Evolutionary conservation across 2,113 vertebrate genomes (phyloP).

Genomic region (Mustela nigripes): DNA sequence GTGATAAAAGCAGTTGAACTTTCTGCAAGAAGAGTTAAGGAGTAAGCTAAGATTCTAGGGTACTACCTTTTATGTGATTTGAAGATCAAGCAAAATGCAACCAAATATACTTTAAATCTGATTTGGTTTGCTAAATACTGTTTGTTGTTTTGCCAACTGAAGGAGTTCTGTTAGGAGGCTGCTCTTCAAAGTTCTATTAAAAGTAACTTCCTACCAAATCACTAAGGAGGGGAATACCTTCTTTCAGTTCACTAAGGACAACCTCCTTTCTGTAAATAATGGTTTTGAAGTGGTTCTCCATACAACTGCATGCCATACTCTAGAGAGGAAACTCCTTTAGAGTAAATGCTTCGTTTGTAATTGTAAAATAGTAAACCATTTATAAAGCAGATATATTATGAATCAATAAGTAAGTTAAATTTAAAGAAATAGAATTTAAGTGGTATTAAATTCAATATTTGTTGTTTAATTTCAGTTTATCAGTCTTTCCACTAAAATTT

Average conservation of each 20-base stretch:
- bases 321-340: slow-evolving; percentile 54
- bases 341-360: slow-evolving; percentile 52
- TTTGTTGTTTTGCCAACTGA: slow-evolving; percentile 41
- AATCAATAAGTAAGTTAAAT: slow-evolving; percentile 72
- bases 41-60: slow-evolving; percentile 68
- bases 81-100: slow-evolving; percentile 73
- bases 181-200: slow-evolving; percentile 59
- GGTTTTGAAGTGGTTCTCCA: slow-evolving; percentile 56
- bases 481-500: slow-evolving; percentile 73
- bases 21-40: slow-evolving; percentile 46
- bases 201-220: slow-evolving; percentile 41
- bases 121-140: slow-evolving; percentile 64
- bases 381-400: slow-evolving; percentile 50
- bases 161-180: slow-evolving; percentile 53
- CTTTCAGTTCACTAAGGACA: slow-evolving; percentile 60
- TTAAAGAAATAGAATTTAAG: slow-evolving; percentile 74
- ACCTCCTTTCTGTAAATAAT: slow-evolving; percentile 32
- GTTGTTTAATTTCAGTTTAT: slow-evolving; percentile 79
- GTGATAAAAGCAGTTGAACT: slow-evolving; percentile 32
- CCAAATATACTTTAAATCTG: slow-evolving; percentile 63
- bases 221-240: not conserved
- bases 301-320: not conserved
- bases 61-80: slow-evolving; percentile 67
- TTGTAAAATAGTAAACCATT: slow-evolving; percentile 58
- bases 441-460: slow-evolving; percentile 74